Percentiles rank a stretch among this genome's conserved stretches.
phyloP scores from a whole-genome alignment of 2,113 vertebrate species.

The Echinops telfairi region DNA sequence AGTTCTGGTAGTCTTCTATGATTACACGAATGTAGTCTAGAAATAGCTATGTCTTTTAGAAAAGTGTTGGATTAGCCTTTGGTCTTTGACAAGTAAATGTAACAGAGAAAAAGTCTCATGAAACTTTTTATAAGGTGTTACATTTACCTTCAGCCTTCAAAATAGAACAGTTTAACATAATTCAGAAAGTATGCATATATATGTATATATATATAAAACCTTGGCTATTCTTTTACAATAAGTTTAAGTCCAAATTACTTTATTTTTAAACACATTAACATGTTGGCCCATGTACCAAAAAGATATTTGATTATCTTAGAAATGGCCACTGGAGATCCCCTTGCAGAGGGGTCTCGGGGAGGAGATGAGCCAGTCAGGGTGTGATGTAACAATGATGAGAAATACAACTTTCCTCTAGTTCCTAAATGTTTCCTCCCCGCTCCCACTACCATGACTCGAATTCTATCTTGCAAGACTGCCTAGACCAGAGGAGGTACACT shows the following conservation, averaged over 20 bases:
- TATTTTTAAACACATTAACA: slow-evolving; percentile 66
- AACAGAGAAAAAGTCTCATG: slow-evolving; percentile 11
- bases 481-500: too few relatives aligned
- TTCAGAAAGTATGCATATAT: neutral
- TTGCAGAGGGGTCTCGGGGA: too few relatives aligned
- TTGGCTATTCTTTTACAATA: slow-evolving; percentile 59
- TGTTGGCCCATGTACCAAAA: slow-evolving; percentile 60
- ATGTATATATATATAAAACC: neutral
- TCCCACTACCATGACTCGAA: too few relatives aligned
- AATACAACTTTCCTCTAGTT: too few relatives aligned
- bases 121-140: slow-evolving; percentile 6
- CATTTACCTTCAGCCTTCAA: slow-evolving; percentile 48
- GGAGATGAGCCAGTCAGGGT: too few relatives aligned
- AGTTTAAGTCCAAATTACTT: slow-evolving; percentile 60
- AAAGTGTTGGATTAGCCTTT: slow-evolving; percentile 43
- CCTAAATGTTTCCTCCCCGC: too few relatives aligned
- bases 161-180: slow-evolving; percentile 53
- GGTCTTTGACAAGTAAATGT: slow-evolving; percentile 54
- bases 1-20: slow-evolving; percentile 60
- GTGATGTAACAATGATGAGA: too few relatives aligned
- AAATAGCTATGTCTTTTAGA: slow-evolving; percentile 68
- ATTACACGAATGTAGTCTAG: slow-evolving; percentile 64
- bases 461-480: too few relatives aligned
- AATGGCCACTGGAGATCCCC: too few relatives aligned
- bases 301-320: slow-evolving; percentile 61